These are phyloP conservation scores for Hoplias malabaricus DNA, from an alignment of 2,113 vertebrate species.

Conservation along the genomic window DNA sequence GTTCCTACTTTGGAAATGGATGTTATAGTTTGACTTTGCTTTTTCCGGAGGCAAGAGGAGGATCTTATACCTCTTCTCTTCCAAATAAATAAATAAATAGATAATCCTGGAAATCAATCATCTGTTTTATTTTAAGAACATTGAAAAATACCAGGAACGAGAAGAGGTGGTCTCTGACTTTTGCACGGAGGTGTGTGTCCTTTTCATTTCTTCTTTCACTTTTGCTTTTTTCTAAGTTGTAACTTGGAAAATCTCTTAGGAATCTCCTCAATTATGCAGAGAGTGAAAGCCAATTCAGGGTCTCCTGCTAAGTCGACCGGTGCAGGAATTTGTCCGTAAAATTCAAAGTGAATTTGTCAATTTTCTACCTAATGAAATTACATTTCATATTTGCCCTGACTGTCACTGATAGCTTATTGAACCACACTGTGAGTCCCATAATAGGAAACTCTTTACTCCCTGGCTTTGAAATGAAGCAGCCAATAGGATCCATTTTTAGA, in stretches of 20 bases:
- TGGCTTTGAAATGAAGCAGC: background rate
- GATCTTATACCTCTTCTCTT: too few relatives aligned
- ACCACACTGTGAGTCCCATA: background rate
- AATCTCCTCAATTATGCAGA: background rate
- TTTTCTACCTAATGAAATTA: background rate
- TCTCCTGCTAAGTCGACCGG: background rate
- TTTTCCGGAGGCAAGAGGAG: too few relatives aligned
- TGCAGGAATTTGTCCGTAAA: background rate
- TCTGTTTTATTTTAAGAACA: too few relatives aligned
- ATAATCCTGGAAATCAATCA: too few relatives aligned
- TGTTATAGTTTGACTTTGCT: too few relatives aligned
- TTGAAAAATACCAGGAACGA: too few relatives aligned
- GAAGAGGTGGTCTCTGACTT: too few relatives aligned
- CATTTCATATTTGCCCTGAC: background rate
- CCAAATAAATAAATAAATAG: background rate
- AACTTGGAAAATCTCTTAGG: background rate
- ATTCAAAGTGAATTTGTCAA: background rate
- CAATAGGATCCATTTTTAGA: background rate
- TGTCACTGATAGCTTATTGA: background rate
- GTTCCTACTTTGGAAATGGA: too few relatives aligned
- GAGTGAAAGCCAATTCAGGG: background rate
- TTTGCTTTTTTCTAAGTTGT: background rate
- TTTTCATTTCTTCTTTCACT: background rate
- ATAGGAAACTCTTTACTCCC: background rate
- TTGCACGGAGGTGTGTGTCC: too few relatives aligned